Evolutionary conservation across 2,113 vertebrate genomes (phyloP).

Genomic region (Entelurus aequoreus): DNA sequence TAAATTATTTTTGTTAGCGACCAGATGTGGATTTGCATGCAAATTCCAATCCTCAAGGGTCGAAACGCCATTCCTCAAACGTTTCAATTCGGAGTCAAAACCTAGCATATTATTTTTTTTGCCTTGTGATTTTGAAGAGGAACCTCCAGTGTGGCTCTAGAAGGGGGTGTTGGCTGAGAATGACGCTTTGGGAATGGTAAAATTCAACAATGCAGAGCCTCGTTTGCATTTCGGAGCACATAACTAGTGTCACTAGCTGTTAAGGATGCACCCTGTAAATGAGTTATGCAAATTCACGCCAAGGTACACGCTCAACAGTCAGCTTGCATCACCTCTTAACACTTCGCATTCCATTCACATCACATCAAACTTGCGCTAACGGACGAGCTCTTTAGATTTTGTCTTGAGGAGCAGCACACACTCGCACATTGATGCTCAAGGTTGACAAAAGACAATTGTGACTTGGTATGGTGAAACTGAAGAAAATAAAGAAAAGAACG

Average conservation of each 20-base stretch:
- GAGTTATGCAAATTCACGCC: conserved; percentile 43
- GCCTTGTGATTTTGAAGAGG: conserved; percentile 32
- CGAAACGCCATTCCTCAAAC: conserved; percentile 40
- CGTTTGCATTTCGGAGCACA: conserved; percentile 35
- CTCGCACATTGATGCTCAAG: conserved; percentile 8
- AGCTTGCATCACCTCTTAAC: conserved; percentile 30
- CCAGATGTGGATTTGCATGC: conserved; percentile 62
- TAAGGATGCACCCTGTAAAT: conserved; percentile 39
- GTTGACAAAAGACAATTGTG: conserved; percentile 6
- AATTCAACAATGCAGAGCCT: conserved; percentile 37
- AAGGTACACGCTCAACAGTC: conserved; percentile 55
- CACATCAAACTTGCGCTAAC: conserved; percentile 19
- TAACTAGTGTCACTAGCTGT: conserved; percentile 29
- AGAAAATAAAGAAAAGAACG: neutral
- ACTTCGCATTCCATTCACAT: conserved; percentile 43
- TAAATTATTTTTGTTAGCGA: conserved; percentile 49
- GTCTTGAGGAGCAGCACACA: neutral
- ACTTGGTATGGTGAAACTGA: neutral
- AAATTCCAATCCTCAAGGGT: conserved; percentile 53
- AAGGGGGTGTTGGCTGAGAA: too few relatives aligned
- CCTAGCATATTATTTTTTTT: conserved; percentile 33
- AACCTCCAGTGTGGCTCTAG: conserved; percentile 15
- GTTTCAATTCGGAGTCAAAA: conserved; percentile 51
- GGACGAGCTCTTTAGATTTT: conserved; percentile 15
- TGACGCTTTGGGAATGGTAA: neutral